Evolutionary conservation across 2,888 invertebrate genomes (phyloP).

Genomic region (Oscheius sp.): DNA sequence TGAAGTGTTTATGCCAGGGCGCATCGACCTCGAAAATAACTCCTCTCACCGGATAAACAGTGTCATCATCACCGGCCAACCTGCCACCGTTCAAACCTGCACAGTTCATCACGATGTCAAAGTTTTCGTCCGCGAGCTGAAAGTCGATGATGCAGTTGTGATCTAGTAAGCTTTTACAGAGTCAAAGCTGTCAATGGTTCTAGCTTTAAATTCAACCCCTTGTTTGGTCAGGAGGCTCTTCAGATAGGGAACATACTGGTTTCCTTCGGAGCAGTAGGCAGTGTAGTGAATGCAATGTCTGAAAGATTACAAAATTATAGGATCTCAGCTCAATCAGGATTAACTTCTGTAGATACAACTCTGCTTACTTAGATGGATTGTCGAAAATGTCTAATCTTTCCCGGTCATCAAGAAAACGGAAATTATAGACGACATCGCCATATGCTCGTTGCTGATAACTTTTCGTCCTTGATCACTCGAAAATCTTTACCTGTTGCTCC

Average conservation of each 20-base stretch:
- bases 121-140: constrained; percentile 62
- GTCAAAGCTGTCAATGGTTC: constrained; percentile 52
- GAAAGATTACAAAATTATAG: constrained; percentile 2
- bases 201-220: constrained; percentile 50
- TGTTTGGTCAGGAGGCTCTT: constrained; percentile 41
- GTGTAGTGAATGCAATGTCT: constrained; percentile 70
- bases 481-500: constrained; percentile 24
- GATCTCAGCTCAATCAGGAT: not conserved
- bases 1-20: constrained; percentile 90
- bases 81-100: constrained; percentile 74
- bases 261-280: constrained; percentile 68
- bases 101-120: constrained; percentile 76
- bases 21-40: constrained; percentile 80
- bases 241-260: constrained; percentile 72
- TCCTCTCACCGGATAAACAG: constrained; percentile 54
- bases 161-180: constrained; percentile 28
- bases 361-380: constrained; percentile 58
- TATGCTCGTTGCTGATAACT: constrained; percentile 60
- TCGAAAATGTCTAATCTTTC: constrained; percentile 59
- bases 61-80: constrained; percentile 73
- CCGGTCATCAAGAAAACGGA: constrained; percentile 63
- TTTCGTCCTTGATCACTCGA: no score
- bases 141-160: no score
- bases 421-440: constrained; percentile 69
- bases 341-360: not conserved